A percentile compares a stretch with the other conserved stretches of the same genome.
Conservation (phyloP, 2,797 vertebrate genomes). For the Siniperca undulata region DNA sequence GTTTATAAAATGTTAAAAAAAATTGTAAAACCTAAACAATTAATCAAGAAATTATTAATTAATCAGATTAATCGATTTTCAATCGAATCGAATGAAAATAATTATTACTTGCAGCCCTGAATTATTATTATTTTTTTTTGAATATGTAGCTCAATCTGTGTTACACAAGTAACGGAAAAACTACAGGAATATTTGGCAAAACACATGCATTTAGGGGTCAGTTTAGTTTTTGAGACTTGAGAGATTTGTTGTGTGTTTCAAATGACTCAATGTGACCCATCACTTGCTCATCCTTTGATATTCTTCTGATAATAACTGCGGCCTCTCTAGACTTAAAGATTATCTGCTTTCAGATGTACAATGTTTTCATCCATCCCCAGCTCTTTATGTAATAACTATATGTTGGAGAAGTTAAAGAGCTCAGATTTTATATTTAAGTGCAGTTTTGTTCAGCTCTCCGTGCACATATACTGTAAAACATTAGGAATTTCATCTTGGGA, state of each 20-base stretch:
- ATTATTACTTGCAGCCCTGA: no score
- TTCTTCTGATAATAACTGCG: background rate
- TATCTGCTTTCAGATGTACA: slow-evolving; percentile 13
- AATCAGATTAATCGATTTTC: no score
- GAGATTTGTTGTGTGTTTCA: background rate
- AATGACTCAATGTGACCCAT: background rate
- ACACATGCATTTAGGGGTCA: background rate
- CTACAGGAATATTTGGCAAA: background rate
- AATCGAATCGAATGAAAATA: no score
- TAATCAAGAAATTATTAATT: no score
- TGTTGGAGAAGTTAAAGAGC: slow-evolving; percentile 16
- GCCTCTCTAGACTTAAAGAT: slow-evolving; percentile 5
- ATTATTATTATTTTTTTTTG: no score
- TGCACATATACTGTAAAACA: slow-evolving; percentile 32
- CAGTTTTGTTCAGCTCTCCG: slow-evolving; percentile 21
- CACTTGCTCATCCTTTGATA: background rate
- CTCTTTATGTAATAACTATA: slow-evolving; percentile 21
- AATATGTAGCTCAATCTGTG: no score
- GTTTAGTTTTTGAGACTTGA: background rate
- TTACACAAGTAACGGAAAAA: no score
- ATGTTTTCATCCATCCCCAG: slow-evolving; percentile 2
- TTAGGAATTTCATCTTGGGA: slow-evolving; percentile 34
- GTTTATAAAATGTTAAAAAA: no score
- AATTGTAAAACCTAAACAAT: no score
- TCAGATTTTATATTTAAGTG: slow-evolving; percentile 19